Conservation (phyloP, 92 coral and sea anemone species). For the Pocillopora meandrina region DNA sequence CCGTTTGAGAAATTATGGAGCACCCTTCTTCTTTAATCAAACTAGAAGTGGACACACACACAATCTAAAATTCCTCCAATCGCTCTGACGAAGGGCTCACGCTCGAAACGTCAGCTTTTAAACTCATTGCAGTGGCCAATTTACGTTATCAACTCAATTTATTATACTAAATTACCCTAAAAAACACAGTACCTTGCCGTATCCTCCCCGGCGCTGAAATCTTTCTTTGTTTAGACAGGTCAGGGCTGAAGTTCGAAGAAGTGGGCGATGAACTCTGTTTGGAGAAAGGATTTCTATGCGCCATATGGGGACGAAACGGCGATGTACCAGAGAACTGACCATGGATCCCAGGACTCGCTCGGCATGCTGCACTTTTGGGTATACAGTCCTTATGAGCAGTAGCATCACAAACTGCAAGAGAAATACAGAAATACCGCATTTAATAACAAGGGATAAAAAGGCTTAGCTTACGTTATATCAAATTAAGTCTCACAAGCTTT, state of each 20-base stretch:
- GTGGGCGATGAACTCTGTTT: constrained; percentile 39
- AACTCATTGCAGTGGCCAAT: too few relatives aligned
- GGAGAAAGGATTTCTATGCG: constrained; percentile 35
- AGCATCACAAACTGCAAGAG: constrained; percentile 72
- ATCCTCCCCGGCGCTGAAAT: constrained; percentile 76
- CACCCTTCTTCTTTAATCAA: too few relatives aligned
- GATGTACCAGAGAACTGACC: constrained; percentile 73
- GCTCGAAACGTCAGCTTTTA: too few relatives aligned
- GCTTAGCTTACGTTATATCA: too few relatives aligned
- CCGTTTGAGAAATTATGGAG: too few relatives aligned
- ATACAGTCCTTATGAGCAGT: constrained; percentile 92
- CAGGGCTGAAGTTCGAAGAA: constrained; percentile 60
- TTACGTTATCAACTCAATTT: not conserved
- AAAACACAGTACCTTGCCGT: constrained; percentile 56
- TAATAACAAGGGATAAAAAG: too few relatives aligned
- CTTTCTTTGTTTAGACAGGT: constrained; percentile 57
- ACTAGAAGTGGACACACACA: too few relatives aligned
- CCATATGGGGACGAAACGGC: constrained; percentile 63
- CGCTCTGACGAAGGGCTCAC: too few relatives aligned
- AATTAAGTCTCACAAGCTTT: too few relatives aligned
- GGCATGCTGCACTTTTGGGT: constrained; percentile 70
- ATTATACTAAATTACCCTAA: not conserved
- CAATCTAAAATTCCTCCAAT: too few relatives aligned
- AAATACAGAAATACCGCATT: not conserved
- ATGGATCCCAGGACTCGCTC: constrained; percentile 38